Base-by-base conservation (phyloP, 2,113 vertebrate species). In the Sitta europaea region DNA sequence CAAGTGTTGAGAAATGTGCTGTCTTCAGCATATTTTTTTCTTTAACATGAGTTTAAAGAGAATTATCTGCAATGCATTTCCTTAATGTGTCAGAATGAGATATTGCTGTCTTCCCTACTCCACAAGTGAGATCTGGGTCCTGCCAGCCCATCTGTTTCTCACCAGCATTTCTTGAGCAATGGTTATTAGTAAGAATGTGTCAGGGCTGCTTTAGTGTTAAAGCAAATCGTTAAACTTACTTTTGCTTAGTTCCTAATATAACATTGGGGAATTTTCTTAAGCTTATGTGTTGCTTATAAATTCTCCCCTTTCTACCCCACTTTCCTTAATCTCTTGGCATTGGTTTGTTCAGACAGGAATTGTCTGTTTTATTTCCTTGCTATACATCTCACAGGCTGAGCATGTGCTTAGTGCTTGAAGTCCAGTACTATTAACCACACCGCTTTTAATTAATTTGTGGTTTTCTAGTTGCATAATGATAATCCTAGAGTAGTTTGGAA, bases 1-100 rank as follows among this genome's bases (percentile, higher is more conserved):
- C 15, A 74, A 86, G 25, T 58, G n/a, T 66, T 94, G 72, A 82
- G 83, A 93, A 92, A 74, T 83, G 21, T 88, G 85, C 93, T 80
- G 38, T 22, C 80, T 61, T 91, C 67, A 86, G 76, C 59, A 42
- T 75, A 45, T 80, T 89, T 89, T 89, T 76, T 90, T 43, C 67
- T 92, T 73, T 62, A 78, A 58, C 28, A 3, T 2, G 7, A 25
- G 19, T 35, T 78, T 59, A 38, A 81, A 89, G 50, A 33, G 42
- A 57, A 50, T 68, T 78, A 53, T 31, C 25, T 84, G 31, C 40
- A 28, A 8, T 71, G 48, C 24, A 16, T 78, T 68, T 96, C 61
- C 58, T 90, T 78, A 54, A 24, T n/a, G 50, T 91, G 57, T 86
- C 84, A 82, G 53, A 89, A 72, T 72, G 73, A 72, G 38, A 21